Evolutionary conservation across 2,797 vertebrate genomes (phyloP).

Genomic region (Margarornis squamiger): DNA sequence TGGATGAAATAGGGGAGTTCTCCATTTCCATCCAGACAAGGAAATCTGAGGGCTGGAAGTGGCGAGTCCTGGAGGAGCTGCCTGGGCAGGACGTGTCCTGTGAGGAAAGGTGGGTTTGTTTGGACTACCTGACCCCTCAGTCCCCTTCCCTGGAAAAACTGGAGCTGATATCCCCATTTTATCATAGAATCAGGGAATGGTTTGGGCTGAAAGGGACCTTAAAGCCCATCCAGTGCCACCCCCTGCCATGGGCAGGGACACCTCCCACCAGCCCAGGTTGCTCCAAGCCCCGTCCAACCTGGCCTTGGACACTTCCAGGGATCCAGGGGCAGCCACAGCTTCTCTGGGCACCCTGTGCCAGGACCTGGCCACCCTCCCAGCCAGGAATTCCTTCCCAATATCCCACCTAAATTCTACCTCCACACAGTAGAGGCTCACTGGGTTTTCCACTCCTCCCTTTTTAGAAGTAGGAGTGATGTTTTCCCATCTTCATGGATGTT

Average conservation of each 20-base stretch:
- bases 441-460: background rate
- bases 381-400: background rate
- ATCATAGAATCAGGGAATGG: background rate
- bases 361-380: background rate
- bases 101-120: accelerated
- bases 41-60: background rate
- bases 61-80: accelerated
- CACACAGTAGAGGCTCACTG: background rate
- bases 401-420: background rate
- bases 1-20: background rate
- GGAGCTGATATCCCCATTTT: background rate
- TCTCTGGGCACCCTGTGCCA: background rate
- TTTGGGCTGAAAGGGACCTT: background rate
- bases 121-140: accelerated
- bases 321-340: background rate
- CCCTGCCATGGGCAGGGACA: background rate
- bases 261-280: accelerated
- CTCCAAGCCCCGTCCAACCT: background rate
- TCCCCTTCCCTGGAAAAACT: background rate
- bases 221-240: accelerated
- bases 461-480: background rate
- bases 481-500: background rate
- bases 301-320: background rate
- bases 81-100: accelerated
- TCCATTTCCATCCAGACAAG: background rate